A percentile compares a stretch with the other conserved stretches of the same genome.
Conservation (phyloP, 1,140 invertebrate species). For the Belonocnema kinseyi region DNA sequence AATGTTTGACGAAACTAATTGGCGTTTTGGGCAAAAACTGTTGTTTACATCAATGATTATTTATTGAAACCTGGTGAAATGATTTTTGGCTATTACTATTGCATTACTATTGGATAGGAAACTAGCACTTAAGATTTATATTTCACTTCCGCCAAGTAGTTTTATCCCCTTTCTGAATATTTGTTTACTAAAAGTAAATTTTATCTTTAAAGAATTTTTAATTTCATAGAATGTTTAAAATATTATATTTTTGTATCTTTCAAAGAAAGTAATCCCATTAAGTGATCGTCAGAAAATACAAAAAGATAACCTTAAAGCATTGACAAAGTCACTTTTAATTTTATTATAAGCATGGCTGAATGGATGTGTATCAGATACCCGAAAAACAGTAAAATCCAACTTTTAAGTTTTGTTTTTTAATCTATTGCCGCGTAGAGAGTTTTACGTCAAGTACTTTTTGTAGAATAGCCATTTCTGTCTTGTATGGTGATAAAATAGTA, state of each 20-base stretch:
- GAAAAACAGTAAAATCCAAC: too few relatives aligned
- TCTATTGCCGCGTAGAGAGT: not conserved
- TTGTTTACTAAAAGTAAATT: not conserved
- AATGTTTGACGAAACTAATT: not conserved
- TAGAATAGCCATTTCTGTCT: not conserved
- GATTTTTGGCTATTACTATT: not conserved
- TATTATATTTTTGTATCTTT: too few relatives aligned
- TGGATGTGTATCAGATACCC: too few relatives aligned
- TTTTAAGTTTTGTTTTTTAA: not conserved
- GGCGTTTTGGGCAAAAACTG: not conserved
- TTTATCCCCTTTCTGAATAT: not conserved
- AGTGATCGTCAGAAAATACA: too few relatives aligned
- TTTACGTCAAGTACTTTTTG: not conserved
- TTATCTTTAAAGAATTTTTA: too few relatives aligned
- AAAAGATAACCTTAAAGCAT: too few relatives aligned
- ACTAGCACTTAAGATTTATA: not conserved
- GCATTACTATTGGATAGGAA: not conserved
- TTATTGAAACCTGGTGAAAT: not conserved
- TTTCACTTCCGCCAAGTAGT: not conserved
- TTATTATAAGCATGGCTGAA: too few relatives aligned
- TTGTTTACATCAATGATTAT: conserved; percentile 10
- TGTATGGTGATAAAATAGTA: conserved; percentile 19
- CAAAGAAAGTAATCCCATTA: too few relatives aligned
- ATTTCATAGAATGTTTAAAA: too few relatives aligned
- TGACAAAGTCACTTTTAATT: too few relatives aligned